A percentile compares a stretch with the other conserved stretches of the same genome.
Conservation (phyloP, 2,888 invertebrate species). For the Metacarcinus magister region DNA sequence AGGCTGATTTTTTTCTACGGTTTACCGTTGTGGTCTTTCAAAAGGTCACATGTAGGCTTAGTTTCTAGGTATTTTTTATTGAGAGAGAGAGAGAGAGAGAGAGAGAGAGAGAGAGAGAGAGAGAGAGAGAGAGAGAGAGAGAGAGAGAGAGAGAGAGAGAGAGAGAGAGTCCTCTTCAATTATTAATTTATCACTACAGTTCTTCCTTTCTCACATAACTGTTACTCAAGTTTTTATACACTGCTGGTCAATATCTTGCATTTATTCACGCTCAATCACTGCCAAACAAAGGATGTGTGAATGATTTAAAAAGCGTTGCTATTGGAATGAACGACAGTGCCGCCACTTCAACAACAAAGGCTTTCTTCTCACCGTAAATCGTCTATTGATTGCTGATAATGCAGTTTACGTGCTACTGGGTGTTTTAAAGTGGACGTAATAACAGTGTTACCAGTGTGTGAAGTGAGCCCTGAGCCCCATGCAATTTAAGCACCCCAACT, state of each 20-base stretch:
- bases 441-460: neutral
- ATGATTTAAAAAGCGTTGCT: conserved; percentile 9
- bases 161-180: neutral
- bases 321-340: neutral
- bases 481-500: neutral
- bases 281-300: neutral
- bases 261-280: neutral
- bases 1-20: neutral
- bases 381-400: neutral
- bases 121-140: conserved; percentile 2
- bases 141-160: too few species aligned
- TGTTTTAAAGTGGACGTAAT: neutral
- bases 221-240: neutral
- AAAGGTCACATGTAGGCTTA: neutral
- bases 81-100: neutral
- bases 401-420: neutral
- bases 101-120: neutral
- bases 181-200: neutral
- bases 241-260: neutral
- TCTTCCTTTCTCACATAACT: neutral
- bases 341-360: neutral
- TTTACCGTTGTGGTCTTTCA: neutral
- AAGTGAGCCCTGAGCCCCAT: neutral
- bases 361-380: neutral
- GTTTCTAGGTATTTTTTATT: neutral